phyloP scores from a whole-genome alignment of 2,888 invertebrate genomes.

The Phalera bucephala region DNA sequence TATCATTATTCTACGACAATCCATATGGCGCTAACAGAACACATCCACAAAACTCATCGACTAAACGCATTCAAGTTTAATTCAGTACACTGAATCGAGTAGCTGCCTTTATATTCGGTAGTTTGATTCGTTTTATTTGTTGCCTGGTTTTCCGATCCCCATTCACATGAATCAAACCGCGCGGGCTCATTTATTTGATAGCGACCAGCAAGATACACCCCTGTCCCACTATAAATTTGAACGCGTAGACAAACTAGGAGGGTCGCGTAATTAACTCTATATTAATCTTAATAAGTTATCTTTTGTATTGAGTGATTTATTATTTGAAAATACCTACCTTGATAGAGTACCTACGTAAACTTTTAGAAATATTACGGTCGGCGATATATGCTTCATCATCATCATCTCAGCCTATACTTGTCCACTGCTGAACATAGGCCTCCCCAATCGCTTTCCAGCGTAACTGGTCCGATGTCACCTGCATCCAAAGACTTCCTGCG shows the following conservation, averaged over 20 bases:
- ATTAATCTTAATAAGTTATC: constrained; percentile 38
- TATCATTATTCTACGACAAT: too few relatives aligned
- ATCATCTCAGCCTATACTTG: too few relatives aligned
- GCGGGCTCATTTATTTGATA: constrained; percentile 79
- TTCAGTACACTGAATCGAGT: constrained; percentile 36
- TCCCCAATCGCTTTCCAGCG: too few relatives aligned
- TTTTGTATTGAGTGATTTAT: constrained; percentile 20
- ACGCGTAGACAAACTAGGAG: constrained; percentile 31
- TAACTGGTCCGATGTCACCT: too few relatives aligned
- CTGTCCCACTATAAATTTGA: constrained; percentile 45
- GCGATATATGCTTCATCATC: too few relatives aligned
- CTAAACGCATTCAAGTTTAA: constrained; percentile 9
- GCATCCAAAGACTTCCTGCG: too few relatives aligned
- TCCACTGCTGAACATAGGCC: too few relatives aligned
- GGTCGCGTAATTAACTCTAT: constrained; percentile 3
- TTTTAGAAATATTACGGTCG: too few relatives aligned
- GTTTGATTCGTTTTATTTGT: constrained; percentile 74
- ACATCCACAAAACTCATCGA: not conserved
- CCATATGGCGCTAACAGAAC: not conserved
- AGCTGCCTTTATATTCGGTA: constrained; percentile 47
- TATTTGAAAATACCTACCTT: too few relatives aligned
- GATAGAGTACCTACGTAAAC: too few relatives aligned
- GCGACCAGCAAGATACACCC: constrained; percentile 60
- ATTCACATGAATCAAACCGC: constrained; percentile 78
- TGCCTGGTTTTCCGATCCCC: constrained; percentile 69